Evolutionary conservation across 1,140 invertebrate species (phyloP), one percentile per base, ranked within the genome.

Genomic region (Caenorhabditis inopinata): DNA sequence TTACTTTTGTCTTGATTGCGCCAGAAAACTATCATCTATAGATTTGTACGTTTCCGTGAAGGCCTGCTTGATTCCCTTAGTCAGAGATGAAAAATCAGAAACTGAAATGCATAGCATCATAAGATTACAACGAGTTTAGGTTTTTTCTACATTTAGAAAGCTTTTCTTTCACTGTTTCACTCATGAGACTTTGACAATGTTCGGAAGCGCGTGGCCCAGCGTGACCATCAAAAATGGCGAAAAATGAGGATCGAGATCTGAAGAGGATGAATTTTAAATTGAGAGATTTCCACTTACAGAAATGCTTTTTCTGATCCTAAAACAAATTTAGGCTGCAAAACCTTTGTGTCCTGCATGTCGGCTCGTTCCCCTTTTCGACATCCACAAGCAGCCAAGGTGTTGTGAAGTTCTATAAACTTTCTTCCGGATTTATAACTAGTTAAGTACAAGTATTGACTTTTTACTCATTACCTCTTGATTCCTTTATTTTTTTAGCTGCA

Each of bases 211-310:
- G 74, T 16, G 49, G 23, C 21, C 80, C 80, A 25, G 48, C 74
- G 42, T 81, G 80, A 51, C 80, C 80, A 38, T 81, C 80, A 29
- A 77, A 77, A 29, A 81, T 74, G 5, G 46, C 80, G 35, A 68
- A 81, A 23, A 81, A 75, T 7, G 74, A 29, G 18, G 51, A 42
- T 1, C 80, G 74, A 35, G 25, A 32, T 49, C 78, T 79, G 68
- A 51, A 74, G 12, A 32, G 38, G 4, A 49, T 11, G n/a, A 38
- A 16, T 38, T 9, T 2, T 16, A 42, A 68, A 21, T 18, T 42
- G 58, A 12, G n/a, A 68, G 14, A 38, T 21, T 25, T 9, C 23
- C 16, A 53, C 68, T 53, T 75, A 80, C 79, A 80, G 18, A 25
- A 58, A 75, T 21, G 18, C 12, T 51, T 79, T 74, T 6, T 79